Evolutionary conservation across 2,888 invertebrate species (phyloP), one percentile per base, ranked within the genome.

Genomic region (Eutolmus rufibarbis): DNA sequence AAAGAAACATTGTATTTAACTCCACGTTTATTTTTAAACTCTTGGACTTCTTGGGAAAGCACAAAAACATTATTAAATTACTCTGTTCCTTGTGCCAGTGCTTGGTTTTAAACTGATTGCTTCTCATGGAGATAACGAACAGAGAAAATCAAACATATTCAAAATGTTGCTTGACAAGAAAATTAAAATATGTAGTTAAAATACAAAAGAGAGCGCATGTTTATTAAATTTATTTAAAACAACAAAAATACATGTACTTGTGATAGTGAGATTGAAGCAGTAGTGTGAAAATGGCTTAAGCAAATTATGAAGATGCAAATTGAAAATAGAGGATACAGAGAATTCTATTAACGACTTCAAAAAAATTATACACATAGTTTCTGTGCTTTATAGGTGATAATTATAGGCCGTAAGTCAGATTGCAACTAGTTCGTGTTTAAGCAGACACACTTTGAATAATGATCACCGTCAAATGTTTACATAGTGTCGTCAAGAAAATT

Each of bases 341-440:
- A 23, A 19, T 74, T 74, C 19, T 28, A 74, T 31, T 19, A 74
- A 74, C 74, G 28, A 51, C 31, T 82, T 82, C 9, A 57, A 16
- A 46, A 84, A 84, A n/a, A 51, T 51, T 16, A 51, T 51, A 46
- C 19, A 56, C 23, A 85, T 85, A 85, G 74, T 40, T 85, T 85
- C 66, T 85, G 85, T 85, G 85, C 85, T 85, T 85, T 85, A 85
- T 85, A 85, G 85, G 74, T 74, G 40, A 74, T 85, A 85, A 85
- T 51, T 46, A 9, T 81, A 81, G 56, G 81, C 51, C 16, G 16
- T 56, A 81, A 81, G 78, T 77, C 19, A 81, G 34, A 56, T 81
- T 51, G 46, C 81, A 81, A 46, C 56, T 51, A 81, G 81, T 56
- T 46, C 56, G 28, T 31, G 56, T 81, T 76, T 28, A 51, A 81